Base-by-base conservation (phyloP, 2,888 invertebrate species). In the Strigamia crassipes region DNA sequence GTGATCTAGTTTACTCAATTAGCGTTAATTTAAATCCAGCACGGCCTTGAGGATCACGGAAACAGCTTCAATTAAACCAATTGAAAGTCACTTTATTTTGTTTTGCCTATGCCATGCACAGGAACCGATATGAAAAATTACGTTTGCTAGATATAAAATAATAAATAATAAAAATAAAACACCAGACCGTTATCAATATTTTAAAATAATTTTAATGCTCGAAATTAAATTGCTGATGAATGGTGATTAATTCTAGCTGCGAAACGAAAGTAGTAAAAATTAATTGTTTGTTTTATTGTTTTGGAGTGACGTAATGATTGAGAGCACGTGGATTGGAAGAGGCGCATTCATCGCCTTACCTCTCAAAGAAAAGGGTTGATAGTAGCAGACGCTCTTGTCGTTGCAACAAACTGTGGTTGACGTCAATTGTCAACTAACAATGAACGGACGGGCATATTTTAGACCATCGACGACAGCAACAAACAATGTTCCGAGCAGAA, bases 321-420 rank as follows among this genome's bases (percentile, higher is more conserved):
- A 23, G 73, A 73, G 73, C 73, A 73, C 73, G 73, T 73, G 73
- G 73, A 23, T 73, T 73, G 73, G 73, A 73, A 73, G 73, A 73
- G 27, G 73, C 73, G 73, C 73, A 73, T 73, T 56, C 56, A 56
- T 56, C 56, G 56, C 56, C 73, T 27, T 13, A 15, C 73, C 73
- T 27, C 73, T 73, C 31, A 6, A 73, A 73, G 15, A 23, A 73
- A 73, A 73, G 73, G 73, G 73, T 73, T 73, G 31, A 12, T 23
- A 13, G 31, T 15, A 73, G 23, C 73, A 73, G 73, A 23, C 15
- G 27, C 27, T 73, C 73, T 73, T 31, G 31, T 27, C 27, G 27
- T 31, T 4, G 31, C 27, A 73, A 27, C 12, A 13, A 13, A 27
- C 13, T 10, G 13, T 10, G 13, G 31, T 73, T 73, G 27, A 10